These are phyloP conservation scores for Bombus ignitus DNA, from an alignment of 1,140 invertebrate genomes.

Conservation along the genomic window DNA sequence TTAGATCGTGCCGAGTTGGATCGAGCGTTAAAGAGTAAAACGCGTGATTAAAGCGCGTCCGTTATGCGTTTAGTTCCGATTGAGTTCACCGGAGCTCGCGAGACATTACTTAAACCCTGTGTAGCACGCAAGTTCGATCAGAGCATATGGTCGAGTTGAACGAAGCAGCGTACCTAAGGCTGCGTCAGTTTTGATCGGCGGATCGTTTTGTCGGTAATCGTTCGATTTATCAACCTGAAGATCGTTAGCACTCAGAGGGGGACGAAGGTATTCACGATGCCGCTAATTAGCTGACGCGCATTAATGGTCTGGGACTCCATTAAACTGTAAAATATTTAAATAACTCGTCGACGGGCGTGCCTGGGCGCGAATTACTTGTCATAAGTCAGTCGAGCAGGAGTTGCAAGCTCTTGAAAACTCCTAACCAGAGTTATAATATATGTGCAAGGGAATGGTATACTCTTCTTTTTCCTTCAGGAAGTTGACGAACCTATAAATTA, in stretches of 20 bases:
- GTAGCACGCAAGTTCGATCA: not conserved
- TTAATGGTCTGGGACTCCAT: constrained; percentile 72
- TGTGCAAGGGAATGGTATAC: constrained; percentile 44
- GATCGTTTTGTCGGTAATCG: constrained; percentile 58
- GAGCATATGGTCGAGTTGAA: not conserved
- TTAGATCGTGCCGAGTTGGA: constrained; percentile 31
- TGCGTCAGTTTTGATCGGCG: constrained; percentile 51
- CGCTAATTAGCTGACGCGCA: constrained; percentile 73
- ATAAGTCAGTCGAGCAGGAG: constrained; percentile 54
- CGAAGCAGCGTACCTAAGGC: not conserved
- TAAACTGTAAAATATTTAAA: constrained; percentile 77
- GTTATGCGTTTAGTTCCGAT: constrained; percentile 31
- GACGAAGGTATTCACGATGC: constrained; percentile 49
- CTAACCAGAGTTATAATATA: constrained; percentile 37
- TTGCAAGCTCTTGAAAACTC: constrained; percentile 24
- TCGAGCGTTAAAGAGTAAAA: constrained; percentile 21
- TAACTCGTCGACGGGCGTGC: constrained; percentile 68
- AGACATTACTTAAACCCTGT: not conserved
- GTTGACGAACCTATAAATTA: constrained; percentile 61
- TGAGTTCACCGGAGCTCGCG: not conserved
- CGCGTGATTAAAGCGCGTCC: constrained; percentile 28
- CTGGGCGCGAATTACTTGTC: constrained; percentile 66
- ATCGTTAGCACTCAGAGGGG: constrained; percentile 54
- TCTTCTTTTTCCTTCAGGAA: constrained; percentile 26
- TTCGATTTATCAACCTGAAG: constrained; percentile 62